Evolutionary conservation across 1,140 invertebrate species (phyloP), one percentile per base, ranked within the genome.

Genomic region (Dolichoris vasculosae): DNA sequence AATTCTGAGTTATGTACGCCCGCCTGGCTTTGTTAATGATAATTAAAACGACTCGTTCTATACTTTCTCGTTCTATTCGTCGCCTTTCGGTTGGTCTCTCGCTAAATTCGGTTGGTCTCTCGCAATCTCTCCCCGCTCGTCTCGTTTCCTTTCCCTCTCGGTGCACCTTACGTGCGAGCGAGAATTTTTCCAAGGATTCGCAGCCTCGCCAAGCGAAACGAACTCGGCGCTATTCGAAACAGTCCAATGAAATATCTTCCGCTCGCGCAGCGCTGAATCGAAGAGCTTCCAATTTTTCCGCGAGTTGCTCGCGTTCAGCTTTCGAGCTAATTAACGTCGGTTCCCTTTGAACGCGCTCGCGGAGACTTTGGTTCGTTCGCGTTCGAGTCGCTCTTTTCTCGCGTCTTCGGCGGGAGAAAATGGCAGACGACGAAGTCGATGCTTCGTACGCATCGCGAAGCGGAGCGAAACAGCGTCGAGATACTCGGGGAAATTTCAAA

Each of bases 41-140:
- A 93, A 93, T 93, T 92, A 92, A 93, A 93, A 92, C 90, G 90
- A 90, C 90, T 89, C 90, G 89, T 88, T 88, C 88, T 90, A 89
- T 90, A 89, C 88, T 91, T 90, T 92, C 90, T 90, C n/a, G n/a
- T n/a, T n/a, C n/a, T n/a, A n/a, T n/a, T 88, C 89, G 30, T 11
- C n/a, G 71, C n/a, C 73, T 77, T 84, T 67, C 71, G 55, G 26
- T 81, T 69, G 20, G 40, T 46, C 13, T 46, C 43, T 13, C 43
- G 43, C 43, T 46, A 13, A 46, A 46, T 46, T 46, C n/a, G n/a
- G n/a, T 46, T 51, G 11, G 20, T 51, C 48, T 51, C 48, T 2
- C 55, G 9, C 75, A 8, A 11, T 8, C 7, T 30, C 30, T 59
- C 7, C 59, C 32, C 59, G 3, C 48, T 8, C 46, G 0, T 32